Base-by-base conservation (phyloP, 2,888 invertebrate species). In the Tetheella fluctuosa region DNA sequence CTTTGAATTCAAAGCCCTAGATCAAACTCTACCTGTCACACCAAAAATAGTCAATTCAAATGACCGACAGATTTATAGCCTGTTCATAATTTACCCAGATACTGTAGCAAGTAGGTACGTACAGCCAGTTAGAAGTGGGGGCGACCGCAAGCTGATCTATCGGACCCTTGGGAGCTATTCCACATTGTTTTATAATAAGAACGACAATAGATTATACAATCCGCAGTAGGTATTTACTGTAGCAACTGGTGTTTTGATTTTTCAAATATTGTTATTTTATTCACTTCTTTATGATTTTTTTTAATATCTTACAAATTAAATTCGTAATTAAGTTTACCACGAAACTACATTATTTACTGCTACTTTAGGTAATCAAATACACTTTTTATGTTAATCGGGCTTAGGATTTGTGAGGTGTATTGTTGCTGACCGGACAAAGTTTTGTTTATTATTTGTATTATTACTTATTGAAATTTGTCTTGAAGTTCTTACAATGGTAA, bases 61-160 rank as follows among this genome's bases (percentile, higher is more conserved):
- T 48, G 48, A 42, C 17, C 42, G 42, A 48, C 48, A 48, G 20
- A 48, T 48, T 48, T 17, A 48, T 48, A 10, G 48, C 20, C 8
- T 2, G 20, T 20, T 48, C 20, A 20, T 20, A 20, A 48, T n/a
- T 34, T 20, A 54, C 39, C 23, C 37, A 20, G 15, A 23, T 30
- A 30, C n/a, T n/a, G 13, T 37, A 55, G 39, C 15, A 15, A 7
- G 30, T 3, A 2, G 6, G 25, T 25, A 2, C 2, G 52, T 30
- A 53, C 37, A 54, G 53, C 39, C 25, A 54, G 54, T 59, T 58
- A 53, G 15, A 15, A n/a, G 20, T 30, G 17, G 23, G 23, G 39
- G 54, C 53, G 52, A 66, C 64, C 60, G 61, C 62, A 61, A 60
- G 28, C 67, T 76, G 76, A 82, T 75, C 69, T 74, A 82, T 77